These are phyloP conservation scores for Brienomyrus longianalis DNA, from an alignment of 2,113 vertebrate species.

Conservation along the genomic window DNA sequence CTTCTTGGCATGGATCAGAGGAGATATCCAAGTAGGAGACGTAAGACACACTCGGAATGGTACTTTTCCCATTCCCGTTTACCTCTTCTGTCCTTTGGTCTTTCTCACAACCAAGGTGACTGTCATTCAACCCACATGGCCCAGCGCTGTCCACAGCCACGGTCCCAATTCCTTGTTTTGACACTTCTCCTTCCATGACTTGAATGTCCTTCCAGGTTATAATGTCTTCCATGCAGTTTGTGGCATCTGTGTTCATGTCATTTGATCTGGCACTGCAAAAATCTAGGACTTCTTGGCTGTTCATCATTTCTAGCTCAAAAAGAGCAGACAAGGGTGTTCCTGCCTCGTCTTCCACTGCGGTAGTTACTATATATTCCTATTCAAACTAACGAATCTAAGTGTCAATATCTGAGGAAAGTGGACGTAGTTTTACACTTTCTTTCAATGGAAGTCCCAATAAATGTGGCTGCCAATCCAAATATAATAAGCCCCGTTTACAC, in stretches of 20 bases:
- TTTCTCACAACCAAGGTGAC: constrained; percentile 40
- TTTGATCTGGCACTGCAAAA: constrained; percentile 62
- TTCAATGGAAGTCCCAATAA: background rate
- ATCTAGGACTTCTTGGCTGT: constrained; percentile 62
- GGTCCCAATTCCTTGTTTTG: constrained; percentile 40
- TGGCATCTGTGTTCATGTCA: constrained; percentile 42
- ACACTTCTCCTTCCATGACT: constrained; percentile 46
- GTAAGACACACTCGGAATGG: constrained; percentile 22
- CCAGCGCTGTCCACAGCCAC: constrained; percentile 40
- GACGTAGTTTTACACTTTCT: background rate
- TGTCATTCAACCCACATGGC: constrained; percentile 51
- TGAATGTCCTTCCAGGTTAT: constrained; percentile 50
- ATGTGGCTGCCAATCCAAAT: background rate
- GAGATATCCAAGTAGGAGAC: constrained; percentile 38
- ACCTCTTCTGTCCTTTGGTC: constrained; percentile 48
- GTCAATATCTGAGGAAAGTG: background rate
- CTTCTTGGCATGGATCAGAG: constrained; percentile 38
- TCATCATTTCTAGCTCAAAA: constrained; percentile 61
- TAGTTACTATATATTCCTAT: background rate
- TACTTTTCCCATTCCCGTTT: constrained; percentile 51
- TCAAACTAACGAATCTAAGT: background rate
- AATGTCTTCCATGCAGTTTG: constrained; percentile 49
- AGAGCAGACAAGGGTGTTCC: constrained; percentile 29
- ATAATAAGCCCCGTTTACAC: background rate
- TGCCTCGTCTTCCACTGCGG: background rate